Conservation (phyloP, 2,888 invertebrate genomes). For the Chrysodeixis includens region DNA sequence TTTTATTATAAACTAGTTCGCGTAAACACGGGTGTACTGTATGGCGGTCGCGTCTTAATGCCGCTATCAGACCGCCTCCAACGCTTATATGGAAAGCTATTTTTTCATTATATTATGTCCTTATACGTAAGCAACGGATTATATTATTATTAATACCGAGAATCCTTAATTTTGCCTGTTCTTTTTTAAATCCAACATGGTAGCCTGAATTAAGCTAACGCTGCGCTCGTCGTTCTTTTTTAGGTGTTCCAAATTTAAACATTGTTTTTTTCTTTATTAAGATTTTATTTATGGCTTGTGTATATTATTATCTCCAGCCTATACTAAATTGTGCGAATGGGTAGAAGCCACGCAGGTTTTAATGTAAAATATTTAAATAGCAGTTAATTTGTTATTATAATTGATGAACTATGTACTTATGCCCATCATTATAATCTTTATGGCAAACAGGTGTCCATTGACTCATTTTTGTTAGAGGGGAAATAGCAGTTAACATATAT, state of each 20-base stretch:
- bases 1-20: slow-evolving; percentile 41
- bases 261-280: not conserved
- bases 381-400: not conserved
- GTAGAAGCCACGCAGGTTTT: not conserved
- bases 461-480: not conserved
- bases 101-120: slow-evolving; percentile 21
- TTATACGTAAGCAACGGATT: slow-evolving; percentile 13
- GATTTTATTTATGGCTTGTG: not conserved
- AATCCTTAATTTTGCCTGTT: slow-evolving; percentile 27
- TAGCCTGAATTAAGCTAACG: slow-evolving; percentile 1
- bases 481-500: not conserved
- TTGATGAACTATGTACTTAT: not conserved
- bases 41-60: slow-evolving; percentile 53
- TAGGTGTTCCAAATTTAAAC: not conserved
- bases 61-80: slow-evolving; percentile 20
- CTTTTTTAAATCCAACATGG: not conserved
- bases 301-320: not conserved
- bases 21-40: slow-evolving; percentile 40
- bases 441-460: slow-evolving; percentile 1
- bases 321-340: not conserved
- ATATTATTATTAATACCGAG: slow-evolving; percentile 13
- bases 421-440: not conserved
- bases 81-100: slow-evolving; percentile 54
- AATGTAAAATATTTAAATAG: not conserved
- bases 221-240: slow-evolving; percentile 7